Percentiles rank a stretch among this genome's conserved stretches.
Evolutionary conservation across 1,140 invertebrate genomes (phyloP).

Genomic region (Lethrus apterus): DNA sequence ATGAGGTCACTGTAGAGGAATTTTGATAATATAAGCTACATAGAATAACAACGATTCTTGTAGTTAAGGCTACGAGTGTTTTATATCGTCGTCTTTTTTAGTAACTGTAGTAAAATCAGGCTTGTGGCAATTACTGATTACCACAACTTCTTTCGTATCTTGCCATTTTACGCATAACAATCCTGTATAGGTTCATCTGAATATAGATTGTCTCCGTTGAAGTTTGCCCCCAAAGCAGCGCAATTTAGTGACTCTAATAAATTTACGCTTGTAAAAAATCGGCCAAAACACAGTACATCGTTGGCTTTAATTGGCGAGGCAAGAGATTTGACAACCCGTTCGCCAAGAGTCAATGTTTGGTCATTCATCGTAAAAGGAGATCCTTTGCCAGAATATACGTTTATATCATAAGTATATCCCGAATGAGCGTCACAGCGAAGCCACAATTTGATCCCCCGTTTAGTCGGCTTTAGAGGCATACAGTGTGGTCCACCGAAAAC

Average conservation of each 20-base stretch:
- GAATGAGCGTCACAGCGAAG: neutral
- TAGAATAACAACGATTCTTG: too few relatives aligned
- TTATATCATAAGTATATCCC: constrained; percentile 1
- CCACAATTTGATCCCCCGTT: constrained; percentile 28
- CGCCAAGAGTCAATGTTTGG: constrained; percentile 13
- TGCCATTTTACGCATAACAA: constrained; percentile 22
- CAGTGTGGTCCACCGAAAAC: too few relatives aligned
- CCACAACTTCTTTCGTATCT: constrained; percentile 24
- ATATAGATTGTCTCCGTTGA: constrained; percentile 12
- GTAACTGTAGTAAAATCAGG: constrained; percentile 12
- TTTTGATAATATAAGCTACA: too few relatives aligned
- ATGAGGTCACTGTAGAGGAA: too few relatives aligned
- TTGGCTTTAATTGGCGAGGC: constrained; percentile 11
- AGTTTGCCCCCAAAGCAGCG: constrained; percentile 19
- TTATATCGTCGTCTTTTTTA: constrained; percentile 16
- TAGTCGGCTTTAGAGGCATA: constrained; percentile 26
- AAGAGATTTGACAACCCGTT: constrained; percentile 17
- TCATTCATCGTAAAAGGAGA: too few relatives aligned
- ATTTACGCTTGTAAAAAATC: constrained; percentile 16
- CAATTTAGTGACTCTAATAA: constrained; percentile 1
- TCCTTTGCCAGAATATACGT: neutral
- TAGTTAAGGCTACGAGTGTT: too few relatives aligned
- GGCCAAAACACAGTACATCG: constrained; percentile 21
- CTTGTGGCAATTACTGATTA: constrained; percentile 25
- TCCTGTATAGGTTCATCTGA: constrained; percentile 12